Evolutionary conservation across 2,113 vertebrate species (phyloP).

Genomic region (Paralichthys olivaceus): DNA sequence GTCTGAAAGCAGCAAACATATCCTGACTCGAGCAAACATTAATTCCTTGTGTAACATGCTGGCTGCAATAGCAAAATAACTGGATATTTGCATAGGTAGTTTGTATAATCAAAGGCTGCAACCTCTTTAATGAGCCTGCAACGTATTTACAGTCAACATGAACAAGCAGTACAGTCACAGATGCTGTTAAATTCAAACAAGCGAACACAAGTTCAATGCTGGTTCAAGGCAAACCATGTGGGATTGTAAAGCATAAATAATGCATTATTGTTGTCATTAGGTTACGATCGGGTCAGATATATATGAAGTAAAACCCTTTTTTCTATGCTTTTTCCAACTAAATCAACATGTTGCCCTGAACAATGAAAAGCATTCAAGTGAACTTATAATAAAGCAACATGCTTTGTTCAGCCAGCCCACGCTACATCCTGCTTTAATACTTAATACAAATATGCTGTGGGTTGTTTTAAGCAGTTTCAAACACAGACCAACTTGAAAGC

Average conservation of each 20-base stretch:
- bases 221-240: conserved; percentile 32
- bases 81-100: neutral
- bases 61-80: conserved; percentile 7
- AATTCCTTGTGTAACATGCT: neutral
- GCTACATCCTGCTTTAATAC: neutral
- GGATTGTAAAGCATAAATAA: conserved; percentile 42
- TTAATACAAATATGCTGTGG: conserved; percentile 6
- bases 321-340: conserved; percentile 1
- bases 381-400: neutral
- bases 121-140: conserved; percentile 15
- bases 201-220: neutral
- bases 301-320: conserved; percentile 6
- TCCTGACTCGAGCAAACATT: neutral
- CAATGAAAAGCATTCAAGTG: neutral
- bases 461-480: neutral
- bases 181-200: conserved; percentile 18
- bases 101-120: neutral
- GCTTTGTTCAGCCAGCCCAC: conserved; percentile 10
- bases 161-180: neutral
- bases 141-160: conserved; percentile 11
- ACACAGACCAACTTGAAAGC: neutral
- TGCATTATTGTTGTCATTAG: conserved; percentile 30
- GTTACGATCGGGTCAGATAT: conserved; percentile 27
- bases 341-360: neutral
- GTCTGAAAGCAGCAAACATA: conserved; percentile 1